Base-by-base conservation (phyloP, 2,888 invertebrate species). In the Tholera decimalis region DNA sequence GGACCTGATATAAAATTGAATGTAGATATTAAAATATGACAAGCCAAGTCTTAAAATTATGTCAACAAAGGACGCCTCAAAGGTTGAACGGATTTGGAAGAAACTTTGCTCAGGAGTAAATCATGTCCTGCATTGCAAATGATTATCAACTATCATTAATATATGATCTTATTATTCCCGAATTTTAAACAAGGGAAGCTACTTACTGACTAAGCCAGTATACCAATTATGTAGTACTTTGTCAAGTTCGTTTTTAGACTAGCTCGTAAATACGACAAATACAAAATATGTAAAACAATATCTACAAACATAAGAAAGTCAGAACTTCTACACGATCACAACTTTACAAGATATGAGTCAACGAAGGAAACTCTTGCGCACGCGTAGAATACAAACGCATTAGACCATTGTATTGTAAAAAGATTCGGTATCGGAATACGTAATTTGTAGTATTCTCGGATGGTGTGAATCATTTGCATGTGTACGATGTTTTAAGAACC, bases 351-450 rank as follows among this genome's bases (percentile, higher is more conserved):
- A 82, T 82, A 83, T 88, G 86, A 89, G 53, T 88, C 86, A 86
- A 83, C 85, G 81, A 83, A 91, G 91, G 91, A 92, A 92, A 91
- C 87, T 65, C 74, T 47, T 61, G 77, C 59, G 74, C 68, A 68
- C 82, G 83, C 77, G 75, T 83, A 73, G 89, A 91, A 92, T 92
- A 82, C 79, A 88, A 91, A 87, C 80, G 63, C 73, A 44, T 59
- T 72, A 63, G 54, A 59, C 85, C 83, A 90, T 90, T 90, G 88
- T 89, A 88, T 89, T 89, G 83, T 86, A 86, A 89, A 83, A 83
- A 74, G 79, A 73, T 82, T 79, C 82, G 77, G 76, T 77, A 77
- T 80, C 67, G 62, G 88, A 88, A 88, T 89, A 86, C 76, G 65
- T 78, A 85, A 85, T 80, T 68, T 54, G 53, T 75, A 59, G 66